These are phyloP conservation scores for Alectura lathami DNA, from an alignment of 2,113 vertebrate species.

Conservation along the genomic window DNA sequence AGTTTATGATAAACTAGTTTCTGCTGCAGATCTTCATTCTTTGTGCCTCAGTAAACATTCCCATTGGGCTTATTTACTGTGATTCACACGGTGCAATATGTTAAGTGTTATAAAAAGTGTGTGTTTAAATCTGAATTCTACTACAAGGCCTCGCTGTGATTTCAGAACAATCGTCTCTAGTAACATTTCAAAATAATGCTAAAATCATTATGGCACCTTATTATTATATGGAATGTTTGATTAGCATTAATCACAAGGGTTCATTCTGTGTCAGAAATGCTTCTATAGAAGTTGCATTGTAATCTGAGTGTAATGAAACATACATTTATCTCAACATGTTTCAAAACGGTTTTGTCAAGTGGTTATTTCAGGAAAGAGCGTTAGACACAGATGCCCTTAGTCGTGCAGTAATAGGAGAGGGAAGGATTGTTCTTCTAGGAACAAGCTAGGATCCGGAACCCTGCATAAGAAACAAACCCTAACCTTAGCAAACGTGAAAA, in stretches of 20 bases:
- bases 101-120: slow-evolving; percentile 66
- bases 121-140: slow-evolving; percentile 60
- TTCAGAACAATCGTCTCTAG: slow-evolving; percentile 71
- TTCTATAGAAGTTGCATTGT: slow-evolving; percentile 57
- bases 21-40: slow-evolving; percentile 65
- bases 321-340: slow-evolving; percentile 52
- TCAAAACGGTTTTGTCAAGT: slow-evolving; percentile 55
- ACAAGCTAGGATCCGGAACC: neutral
- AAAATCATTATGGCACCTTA: slow-evolving; percentile 64
- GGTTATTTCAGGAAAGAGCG: neutral
- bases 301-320: slow-evolving; percentile 63
- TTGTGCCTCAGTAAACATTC: slow-evolving; percentile 71
- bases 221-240: slow-evolving; percentile 54
- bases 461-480: neutral
- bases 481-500: neutral
- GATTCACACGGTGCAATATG: slow-evolving; percentile 59
- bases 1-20: slow-evolving; percentile 77
- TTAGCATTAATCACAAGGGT: slow-evolving; percentile 67
- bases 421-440: neutral
- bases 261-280: slow-evolving; percentile 50
- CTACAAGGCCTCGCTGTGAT: slow-evolving; percentile 57
- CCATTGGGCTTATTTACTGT: slow-evolving; percentile 66
- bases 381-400: neutral
- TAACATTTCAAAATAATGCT: slow-evolving; percentile 73
- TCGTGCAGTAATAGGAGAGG: neutral